Evolutionary conservation across 2,888 invertebrate species (phyloP), one percentile per base, ranked within the genome.

Genomic region (Drosophila peninsularis): DNA sequence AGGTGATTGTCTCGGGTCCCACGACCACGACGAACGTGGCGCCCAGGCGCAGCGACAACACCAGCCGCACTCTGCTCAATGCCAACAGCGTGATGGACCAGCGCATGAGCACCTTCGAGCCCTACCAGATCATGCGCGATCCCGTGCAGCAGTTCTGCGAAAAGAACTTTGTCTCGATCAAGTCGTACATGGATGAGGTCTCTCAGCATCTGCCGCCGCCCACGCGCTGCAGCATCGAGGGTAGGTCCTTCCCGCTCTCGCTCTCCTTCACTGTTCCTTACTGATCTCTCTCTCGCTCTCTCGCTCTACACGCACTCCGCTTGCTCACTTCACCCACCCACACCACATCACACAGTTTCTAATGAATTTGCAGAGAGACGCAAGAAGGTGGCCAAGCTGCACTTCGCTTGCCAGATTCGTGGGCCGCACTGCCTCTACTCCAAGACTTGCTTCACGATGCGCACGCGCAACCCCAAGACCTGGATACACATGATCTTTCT

Each of bases 401-500:
- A 97, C 93, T 98, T 98, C 93, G 96, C 96, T 62, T 98, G 98
- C 93, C 97, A 97, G 88, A 95, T 95, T 49, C 94, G 95, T 90
- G 96, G 95, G 80, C 95, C 96, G 86, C 96, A 98, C 93, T 98
- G 98, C 92, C 94, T 98, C 71, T 98, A 97, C 93, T 95, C 95
- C 64, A 95, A 95, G 90, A 95, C 96, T 11, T 95, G 95, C 81
- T 96, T 96, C 93, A 95, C 95, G 13, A 95, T 96, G 95, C 94
- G 95, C 78, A 96, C 96, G 34, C 94, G 97, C 74, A 95, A 96
- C 90, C 96, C 98, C 0, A 94, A 97, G 79, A 96, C 96, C 45
- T 98, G 98, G 98, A 96, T 98, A 76, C 98, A 98, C 93, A 94
- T 98, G 54, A 98, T 98, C 98, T 98, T 98, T 93, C 94, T 98